Percentiles rank a stretch among this genome's conserved stretches.
Evolutionary conservation across 2,113 vertebrate species (phyloP).

Genomic region (Pteropus alecto): DNA sequence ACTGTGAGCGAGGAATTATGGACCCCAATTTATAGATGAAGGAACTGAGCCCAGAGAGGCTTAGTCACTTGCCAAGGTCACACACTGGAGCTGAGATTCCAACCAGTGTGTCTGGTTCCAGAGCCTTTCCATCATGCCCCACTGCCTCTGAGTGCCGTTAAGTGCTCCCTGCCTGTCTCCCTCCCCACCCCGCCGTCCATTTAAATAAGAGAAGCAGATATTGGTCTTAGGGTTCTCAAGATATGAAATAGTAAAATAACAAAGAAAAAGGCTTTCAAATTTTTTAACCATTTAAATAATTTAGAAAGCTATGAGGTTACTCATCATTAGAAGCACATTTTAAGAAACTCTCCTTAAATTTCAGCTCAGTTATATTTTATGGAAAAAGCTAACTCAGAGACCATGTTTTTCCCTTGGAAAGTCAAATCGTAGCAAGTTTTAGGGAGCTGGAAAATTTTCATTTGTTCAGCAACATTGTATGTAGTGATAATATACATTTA

Average conservation of each 20-base stretch:
- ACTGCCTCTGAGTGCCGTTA: not conserved
- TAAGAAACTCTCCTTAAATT: not conserved
- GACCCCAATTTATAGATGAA: not conserved
- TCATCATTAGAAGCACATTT: not conserved
- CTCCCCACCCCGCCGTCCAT: too few species aligned
- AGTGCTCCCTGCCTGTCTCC: not conserved
- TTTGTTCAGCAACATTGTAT: not conserved
- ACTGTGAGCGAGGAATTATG: not conserved
- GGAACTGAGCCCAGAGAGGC: slow-evolving; percentile 6
- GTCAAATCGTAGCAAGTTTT: not conserved
- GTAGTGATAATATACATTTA: not conserved
- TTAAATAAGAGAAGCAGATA: not conserved
- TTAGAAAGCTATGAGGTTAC: not conserved
- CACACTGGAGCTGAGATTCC: not conserved
- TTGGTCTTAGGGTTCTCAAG: not conserved
- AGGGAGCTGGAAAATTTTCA: not conserved
- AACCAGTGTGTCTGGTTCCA: not conserved
- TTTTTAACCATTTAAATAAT: not conserved
- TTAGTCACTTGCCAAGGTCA: not conserved
- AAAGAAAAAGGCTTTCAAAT: not conserved
- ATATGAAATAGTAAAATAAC: not conserved
- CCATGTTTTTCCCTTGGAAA: not conserved
- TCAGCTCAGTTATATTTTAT: not conserved
- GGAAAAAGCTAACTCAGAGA: not conserved
- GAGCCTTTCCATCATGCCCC: not conserved